Conservation (phyloP, 2,113 vertebrate genomes). For the Sturnira hondurensis region DNA sequence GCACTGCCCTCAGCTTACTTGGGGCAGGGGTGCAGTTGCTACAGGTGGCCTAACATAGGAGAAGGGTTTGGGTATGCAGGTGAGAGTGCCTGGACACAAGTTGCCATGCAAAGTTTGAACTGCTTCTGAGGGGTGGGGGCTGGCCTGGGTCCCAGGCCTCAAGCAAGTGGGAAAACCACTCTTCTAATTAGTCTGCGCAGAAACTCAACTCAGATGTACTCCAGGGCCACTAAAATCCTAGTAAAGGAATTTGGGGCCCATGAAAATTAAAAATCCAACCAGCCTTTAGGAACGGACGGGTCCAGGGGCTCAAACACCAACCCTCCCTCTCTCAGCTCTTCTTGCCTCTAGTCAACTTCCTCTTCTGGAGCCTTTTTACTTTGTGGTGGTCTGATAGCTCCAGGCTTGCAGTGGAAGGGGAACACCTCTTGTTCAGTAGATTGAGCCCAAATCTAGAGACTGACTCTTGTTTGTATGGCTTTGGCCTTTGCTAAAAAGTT, state of each 20-base stretch:
- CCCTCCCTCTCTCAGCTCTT: not conserved
- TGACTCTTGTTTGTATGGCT: not conserved
- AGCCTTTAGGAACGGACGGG: not conserved
- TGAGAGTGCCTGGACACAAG: not conserved
- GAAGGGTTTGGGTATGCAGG: no score
- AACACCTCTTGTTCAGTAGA: not conserved
- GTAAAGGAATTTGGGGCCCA: not conserved
- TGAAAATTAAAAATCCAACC: not conserved
- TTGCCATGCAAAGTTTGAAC: not conserved
- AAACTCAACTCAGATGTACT: not conserved
- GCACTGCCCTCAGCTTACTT: not conserved
- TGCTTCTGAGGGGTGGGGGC: not conserved
- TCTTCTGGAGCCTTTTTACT: not conserved
- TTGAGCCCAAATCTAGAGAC: not conserved
- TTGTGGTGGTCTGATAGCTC: not conserved
- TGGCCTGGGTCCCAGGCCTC: not conserved
- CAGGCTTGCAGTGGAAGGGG: not conserved
- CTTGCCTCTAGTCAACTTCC: not conserved
- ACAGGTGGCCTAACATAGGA: not conserved
- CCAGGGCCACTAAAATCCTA: not conserved
- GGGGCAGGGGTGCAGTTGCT: not conserved
- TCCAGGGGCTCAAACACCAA: not conserved
- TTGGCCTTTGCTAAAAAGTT: not conserved
- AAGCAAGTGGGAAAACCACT: not conserved
- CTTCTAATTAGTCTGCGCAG: not conserved